Conservation (phyloP, 2,113 vertebrate genomes). For the Oreochromis niloticus region DNA sequence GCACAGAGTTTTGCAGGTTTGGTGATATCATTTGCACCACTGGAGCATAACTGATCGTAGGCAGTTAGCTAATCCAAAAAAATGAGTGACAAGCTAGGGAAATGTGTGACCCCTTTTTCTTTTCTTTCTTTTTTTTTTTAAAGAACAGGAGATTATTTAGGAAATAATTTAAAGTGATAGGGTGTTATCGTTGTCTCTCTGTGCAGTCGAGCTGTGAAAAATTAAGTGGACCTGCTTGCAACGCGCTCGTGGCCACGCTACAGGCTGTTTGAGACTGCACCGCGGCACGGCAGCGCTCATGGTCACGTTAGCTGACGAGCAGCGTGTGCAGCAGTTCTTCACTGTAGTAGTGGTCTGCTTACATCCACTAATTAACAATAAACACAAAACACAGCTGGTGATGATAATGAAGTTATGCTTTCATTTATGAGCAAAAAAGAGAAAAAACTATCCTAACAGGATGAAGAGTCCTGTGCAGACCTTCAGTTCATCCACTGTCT, state of each 20-base stretch:
- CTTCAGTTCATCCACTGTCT: neutral
- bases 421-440: neutral
- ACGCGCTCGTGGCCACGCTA: neutral
- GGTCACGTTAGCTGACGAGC: neutral
- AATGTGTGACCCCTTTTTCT: neutral
- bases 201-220: neutral
- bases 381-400: neutral
- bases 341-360: neutral
- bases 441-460: neutral
- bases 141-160: neutral
- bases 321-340: neutral
- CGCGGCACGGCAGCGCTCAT: neutral
- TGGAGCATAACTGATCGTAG: neutral
- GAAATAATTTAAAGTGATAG: neutral
- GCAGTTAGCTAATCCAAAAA: neutral
- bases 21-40: neutral
- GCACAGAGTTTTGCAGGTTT: neutral
- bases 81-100: neutral
- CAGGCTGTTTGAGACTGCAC: neutral
- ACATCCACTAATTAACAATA: neutral
- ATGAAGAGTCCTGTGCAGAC: neutral
- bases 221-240: neutral
- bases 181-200: neutral
- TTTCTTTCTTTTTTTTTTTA: too few relatives aligned
- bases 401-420: neutral